Base-by-base conservation (phyloP, 2,113 vertebrate genomes). In the Myxocyprinus asiaticus region DNA sequence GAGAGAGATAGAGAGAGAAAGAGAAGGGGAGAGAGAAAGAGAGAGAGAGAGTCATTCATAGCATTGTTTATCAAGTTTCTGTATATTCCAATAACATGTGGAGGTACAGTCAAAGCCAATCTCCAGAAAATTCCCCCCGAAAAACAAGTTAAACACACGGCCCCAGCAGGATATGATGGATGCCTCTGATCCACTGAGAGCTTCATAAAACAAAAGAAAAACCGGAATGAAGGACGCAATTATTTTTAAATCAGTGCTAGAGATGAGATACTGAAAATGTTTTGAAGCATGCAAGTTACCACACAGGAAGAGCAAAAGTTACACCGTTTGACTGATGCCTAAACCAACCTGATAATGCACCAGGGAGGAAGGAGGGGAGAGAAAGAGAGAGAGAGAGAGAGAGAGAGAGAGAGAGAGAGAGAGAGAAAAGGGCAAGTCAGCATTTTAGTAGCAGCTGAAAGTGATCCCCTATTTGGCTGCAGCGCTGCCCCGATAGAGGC, bases 381-480 rank as follows among this genome's bases (percentile, higher is more conserved):
- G 7, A 63, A 43, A 44, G 0, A 9, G 17, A 42, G 22, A 43
- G 14, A 42, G 33, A 17, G 6, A n/a, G n/a, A n/a, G n/a, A n/a
- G n/a, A n/a, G n/a, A 33, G 3, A 33, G 22, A 33, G 3, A 33
- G 22, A 33, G 22, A 33, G 22, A 33, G 3, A 1, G 22, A 33
- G 22, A 33, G 22, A 15, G 22, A 59, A n/a, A 44, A 50, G 61
- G 15, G 63, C 51, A 9, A 73, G 68, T 73, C 78, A 78, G 83
- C 80, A 84, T 77, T 82, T 87, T 86, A 76, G 76, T 82, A 88
- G 87, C 89, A 88, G 88, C 89, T 90, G 88, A 89, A 89, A 90
- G 85, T 85, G 85, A 90, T 89, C 82, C 53, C 77, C 50, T 83
- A 76, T 76, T 86, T 82, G 84, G 87, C 78, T 75, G 63, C 64